Conservation (phyloP, 2,888 invertebrate genomes). For the Catocala nupta region DNA sequence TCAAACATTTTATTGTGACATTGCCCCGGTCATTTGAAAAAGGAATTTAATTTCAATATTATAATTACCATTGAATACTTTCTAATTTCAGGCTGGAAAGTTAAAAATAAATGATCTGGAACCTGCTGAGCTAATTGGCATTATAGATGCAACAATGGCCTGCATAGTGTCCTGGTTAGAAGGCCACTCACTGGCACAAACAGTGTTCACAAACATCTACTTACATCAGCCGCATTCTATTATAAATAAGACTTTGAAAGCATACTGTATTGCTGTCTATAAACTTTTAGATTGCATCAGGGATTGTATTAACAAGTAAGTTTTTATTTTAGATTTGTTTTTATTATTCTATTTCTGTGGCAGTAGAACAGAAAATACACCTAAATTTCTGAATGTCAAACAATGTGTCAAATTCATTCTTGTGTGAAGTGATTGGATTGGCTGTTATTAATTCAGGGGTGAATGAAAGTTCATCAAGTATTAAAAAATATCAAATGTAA, state of each 20-base stretch:
- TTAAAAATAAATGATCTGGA: slow-evolving; percentile 93
- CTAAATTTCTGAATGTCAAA: too few relatives aligned
- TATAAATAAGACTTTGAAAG: slow-evolving; percentile 93
- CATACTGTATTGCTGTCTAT: slow-evolving; percentile 95
- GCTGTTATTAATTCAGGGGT: too few relatives aligned
- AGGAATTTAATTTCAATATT: too few relatives aligned
- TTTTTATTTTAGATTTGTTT: slow-evolving; percentile 29
- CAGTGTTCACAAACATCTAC: slow-evolving; percentile 98
- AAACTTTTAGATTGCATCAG: slow-evolving; percentile 96
- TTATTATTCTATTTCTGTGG: too few relatives aligned
- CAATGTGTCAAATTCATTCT: too few relatives aligned
- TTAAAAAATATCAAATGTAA: too few relatives aligned
- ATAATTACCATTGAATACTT: neutral
- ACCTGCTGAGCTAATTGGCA: slow-evolving; percentile 94
- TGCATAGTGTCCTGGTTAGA: slow-evolving; percentile 99
- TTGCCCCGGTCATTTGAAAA: too few relatives aligned
- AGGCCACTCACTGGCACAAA: slow-evolving; percentile 98
- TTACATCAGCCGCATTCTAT: slow-evolving; percentile 96
- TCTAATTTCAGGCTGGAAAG: slow-evolving; percentile 89
- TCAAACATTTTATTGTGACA: too few relatives aligned
- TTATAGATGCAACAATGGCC: slow-evolving; percentile 97
- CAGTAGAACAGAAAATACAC: too few relatives aligned
- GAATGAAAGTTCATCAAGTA: too few relatives aligned
- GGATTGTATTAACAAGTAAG: slow-evolving; percentile 95
- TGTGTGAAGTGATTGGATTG: too few relatives aligned